Base-by-base conservation (phyloP, 2,888 invertebrate genomes). In the Dryadula phaetusa region DNA sequence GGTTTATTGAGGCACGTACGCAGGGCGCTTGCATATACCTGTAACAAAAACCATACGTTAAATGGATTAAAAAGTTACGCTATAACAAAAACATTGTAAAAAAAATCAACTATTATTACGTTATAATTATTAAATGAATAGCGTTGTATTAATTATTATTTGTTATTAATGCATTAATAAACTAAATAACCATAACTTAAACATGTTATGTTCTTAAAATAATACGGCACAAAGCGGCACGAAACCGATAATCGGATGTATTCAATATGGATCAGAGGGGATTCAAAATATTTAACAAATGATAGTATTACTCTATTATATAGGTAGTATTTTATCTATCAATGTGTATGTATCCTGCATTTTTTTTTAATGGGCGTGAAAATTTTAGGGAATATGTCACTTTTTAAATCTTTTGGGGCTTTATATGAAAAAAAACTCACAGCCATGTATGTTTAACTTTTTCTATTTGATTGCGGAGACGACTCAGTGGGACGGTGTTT, bases 21-120 rank as follows among this genome's bases (percentile, higher is more conserved):
- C 71, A 73, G 72, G 69, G 69, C 66, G 61, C 69, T 72, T 68
- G 78, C 86, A 86, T 87, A 72, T 79, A 87, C 82, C 89, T 89
- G 87, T 56, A 62, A 74, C 79, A 68, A 80, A 78, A 67, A 67
- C 65, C 6, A 49, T 60, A 18, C 56, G 58, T 69, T 47, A 8
- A 47, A 22, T 46, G 12, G 3, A 12, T 46, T 18, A 18, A 16
- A 7, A 20, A 20, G n/a, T 10, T 18, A 5, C 8, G 8, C 32
- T 34, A 34, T 34, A 34, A 1, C 4, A 34, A 34, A 4, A 4
- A 28, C 8, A 34, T 34, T 4, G 8, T 34, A 34, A 1, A 34
- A 37, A 37, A 37, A n/a, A n/a, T n/a, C n/a, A n/a, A n/a, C n/a
- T n/a, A n/a, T n/a, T n/a, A n/a, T n/a, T n/a, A n/a, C n/a, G n/a